These are phyloP conservation scores for Lagopus muta DNA, from an alignment of 2,113 vertebrate genomes.

Conservation along the genomic window DNA sequence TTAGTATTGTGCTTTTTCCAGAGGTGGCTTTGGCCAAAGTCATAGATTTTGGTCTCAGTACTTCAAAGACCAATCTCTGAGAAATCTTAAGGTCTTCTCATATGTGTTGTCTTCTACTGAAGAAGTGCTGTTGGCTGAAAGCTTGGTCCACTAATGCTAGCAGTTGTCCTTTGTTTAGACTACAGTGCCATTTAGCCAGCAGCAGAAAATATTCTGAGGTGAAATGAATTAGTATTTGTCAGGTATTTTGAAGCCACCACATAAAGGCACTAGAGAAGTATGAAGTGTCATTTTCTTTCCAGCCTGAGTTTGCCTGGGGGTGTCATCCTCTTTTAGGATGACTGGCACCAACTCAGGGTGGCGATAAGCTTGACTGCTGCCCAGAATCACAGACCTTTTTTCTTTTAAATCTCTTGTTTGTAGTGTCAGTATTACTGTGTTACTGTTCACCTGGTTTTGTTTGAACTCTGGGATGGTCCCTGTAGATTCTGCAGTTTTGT, in stretches of 20 bases:
- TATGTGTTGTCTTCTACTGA: not conserved
- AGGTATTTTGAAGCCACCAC: not conserved
- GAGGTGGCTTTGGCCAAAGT: not conserved
- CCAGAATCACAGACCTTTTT: rapidly evolving
- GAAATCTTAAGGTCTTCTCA: not conserved
- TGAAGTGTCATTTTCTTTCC: not conserved
- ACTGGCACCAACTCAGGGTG: not conserved
- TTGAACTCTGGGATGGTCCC: not conserved
- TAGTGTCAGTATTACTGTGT: not conserved
- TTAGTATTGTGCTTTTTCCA: not conserved
- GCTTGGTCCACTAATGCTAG: not conserved
- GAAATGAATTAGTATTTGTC: not conserved
- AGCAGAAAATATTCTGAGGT: not conserved
- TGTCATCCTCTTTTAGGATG: not conserved
- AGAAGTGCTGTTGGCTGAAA: not conserved
- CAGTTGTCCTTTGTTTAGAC: not conserved
- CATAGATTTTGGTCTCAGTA: not conserved
- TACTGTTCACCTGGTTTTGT: not conserved
- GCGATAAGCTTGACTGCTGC: not conserved
- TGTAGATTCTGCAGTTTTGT: not conserved
- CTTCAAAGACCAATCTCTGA: not conserved
- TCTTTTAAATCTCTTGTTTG: not conserved
- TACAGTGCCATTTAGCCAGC: not conserved
- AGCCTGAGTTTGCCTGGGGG: not conserved
- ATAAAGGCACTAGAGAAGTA: not conserved